Base-by-base conservation (phyloP, 2,888 invertebrate genomes). In the Fissipunctia ypsillon region DNA sequence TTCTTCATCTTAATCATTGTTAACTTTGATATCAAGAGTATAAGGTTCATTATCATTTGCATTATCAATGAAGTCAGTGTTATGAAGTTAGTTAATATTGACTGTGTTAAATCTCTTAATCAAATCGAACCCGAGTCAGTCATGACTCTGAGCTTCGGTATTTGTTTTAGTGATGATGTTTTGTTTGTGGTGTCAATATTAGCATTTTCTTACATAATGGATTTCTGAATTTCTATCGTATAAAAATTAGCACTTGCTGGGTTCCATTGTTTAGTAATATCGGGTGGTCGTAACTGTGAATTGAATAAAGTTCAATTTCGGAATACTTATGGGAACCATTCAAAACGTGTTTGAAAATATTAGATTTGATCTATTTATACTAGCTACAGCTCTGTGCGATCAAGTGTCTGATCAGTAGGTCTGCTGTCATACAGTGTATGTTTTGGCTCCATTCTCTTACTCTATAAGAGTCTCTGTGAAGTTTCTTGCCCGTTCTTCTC, bases 61-160 rank as follows among this genome's bases (percentile, higher is more conserved):
- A 76, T 69, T 43, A 69, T 63, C 57, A 72, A 72, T 61, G 68
- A 72, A 82, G 71, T 73, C 71, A 66, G 66, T 80, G 74, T 91
- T 91, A 87, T 85, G 88, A 89, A 90, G 89, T 88, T 87, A 80
- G 83, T 81, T 80, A 85, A 86, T 91, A 89, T 91, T 91, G 89
- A 90, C 90, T 91, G 80, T 84, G 87, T 90, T 84, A 88, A 87
- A 91, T 89, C 87, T 90, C 93, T 90, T 94, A 95, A 95, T 94
- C 89, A 92, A 94, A 90, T 89, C 89, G 91, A 93, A 90, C 91
- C 86, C 92, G 72, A 84, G 85, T 83, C 86, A 91, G 94, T 92
- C 94, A 94, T 93, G 94, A 90, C 84, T 87, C 83, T 76, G 56
- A 83, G 83, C 79, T 75, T 80, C 76, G 68, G n/a, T 92, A 88